These are phyloP conservation scores for Cryptus armator DNA, from an alignment of 2,888 invertebrate genomes.

Conservation along the genomic window DNA sequence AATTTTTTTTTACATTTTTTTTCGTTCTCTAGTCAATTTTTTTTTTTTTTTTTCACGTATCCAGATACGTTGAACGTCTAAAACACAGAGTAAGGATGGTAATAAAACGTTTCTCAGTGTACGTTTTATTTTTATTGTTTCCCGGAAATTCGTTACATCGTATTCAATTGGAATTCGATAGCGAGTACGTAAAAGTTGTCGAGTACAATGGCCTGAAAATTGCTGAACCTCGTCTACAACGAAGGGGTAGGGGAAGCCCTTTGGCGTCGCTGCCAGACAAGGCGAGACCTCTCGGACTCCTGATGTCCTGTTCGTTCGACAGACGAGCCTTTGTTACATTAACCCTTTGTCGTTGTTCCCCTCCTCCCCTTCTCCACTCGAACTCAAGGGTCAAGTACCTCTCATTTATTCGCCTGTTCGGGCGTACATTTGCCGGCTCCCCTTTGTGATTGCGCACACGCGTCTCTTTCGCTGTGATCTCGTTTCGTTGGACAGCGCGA, in stretches of 20 bases:
- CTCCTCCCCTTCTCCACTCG: too few species aligned
- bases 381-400: conserved; percentile 56
- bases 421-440: not conserved
- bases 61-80: too few species aligned
- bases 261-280: not conserved
- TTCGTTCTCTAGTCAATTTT: too few species aligned
- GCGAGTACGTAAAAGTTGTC: not conserved
- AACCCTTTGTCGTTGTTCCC: conserved; percentile 73
- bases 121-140: not conserved
- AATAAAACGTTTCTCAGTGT: not conserved
- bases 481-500: not conserved
- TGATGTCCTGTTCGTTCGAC: conserved; percentile 64
- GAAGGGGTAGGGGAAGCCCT: conserved; percentile 3
- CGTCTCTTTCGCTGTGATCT: not conserved
- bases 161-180: not conserved
- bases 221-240: conserved; percentile 9
- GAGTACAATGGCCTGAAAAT: conserved; percentile 7
- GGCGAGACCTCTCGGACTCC: conserved; percentile 33
- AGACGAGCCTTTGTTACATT: conserved; percentile 74
- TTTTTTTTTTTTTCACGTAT: too few species aligned
- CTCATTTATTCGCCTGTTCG: conserved; percentile 18
- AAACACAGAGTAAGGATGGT: too few species aligned
- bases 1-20: too few species aligned
- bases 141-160: not conserved
- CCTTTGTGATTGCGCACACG: not conserved